These are phyloP conservation scores for Nebria brevicollis DNA, from an alignment of 2,888 invertebrate genomes.

Conservation along the genomic window DNA sequence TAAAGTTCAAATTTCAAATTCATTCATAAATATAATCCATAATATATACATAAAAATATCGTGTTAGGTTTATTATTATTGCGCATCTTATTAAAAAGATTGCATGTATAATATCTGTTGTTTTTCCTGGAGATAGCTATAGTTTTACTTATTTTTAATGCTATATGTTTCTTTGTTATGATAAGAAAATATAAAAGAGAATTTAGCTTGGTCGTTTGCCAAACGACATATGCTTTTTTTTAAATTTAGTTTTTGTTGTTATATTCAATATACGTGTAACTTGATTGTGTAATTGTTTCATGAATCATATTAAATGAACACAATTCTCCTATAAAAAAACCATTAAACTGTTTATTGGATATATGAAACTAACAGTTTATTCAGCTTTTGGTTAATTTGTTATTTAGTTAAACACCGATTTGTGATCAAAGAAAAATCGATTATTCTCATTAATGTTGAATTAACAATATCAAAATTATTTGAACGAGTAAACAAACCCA, in stretches of 20 bases:
- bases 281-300: not conserved
- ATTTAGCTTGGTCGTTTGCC: slow-evolving; percentile 32
- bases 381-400: too few species aligned
- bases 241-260: slow-evolving; percentile 3
- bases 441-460: too few species aligned
- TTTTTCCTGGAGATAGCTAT: slow-evolving; percentile 4
- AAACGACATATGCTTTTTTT: slow-evolving; percentile 14
- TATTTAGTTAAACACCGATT: too few species aligned
- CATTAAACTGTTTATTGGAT: too few species aligned
- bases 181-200: slow-evolving; percentile 24
- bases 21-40: not conserved
- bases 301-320: not conserved
- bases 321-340: too few species aligned
- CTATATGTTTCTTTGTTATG: slow-evolving; percentile 23
- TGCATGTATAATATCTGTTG: not conserved
- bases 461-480: too few species aligned
- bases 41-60: not conserved
- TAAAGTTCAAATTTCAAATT: not conserved
- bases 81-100: not conserved
- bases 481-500: too few species aligned
- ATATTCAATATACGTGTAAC: not conserved
- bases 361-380: too few species aligned
- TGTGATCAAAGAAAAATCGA: too few species aligned
- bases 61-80: not conserved
- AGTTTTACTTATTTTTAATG: slow-evolving; percentile 20